A percentile compares a stretch with the other conserved stretches of the same genome.
Conservation (phyloP, 2,113 vertebrate species). For the Platycercus adscitus region DNA sequence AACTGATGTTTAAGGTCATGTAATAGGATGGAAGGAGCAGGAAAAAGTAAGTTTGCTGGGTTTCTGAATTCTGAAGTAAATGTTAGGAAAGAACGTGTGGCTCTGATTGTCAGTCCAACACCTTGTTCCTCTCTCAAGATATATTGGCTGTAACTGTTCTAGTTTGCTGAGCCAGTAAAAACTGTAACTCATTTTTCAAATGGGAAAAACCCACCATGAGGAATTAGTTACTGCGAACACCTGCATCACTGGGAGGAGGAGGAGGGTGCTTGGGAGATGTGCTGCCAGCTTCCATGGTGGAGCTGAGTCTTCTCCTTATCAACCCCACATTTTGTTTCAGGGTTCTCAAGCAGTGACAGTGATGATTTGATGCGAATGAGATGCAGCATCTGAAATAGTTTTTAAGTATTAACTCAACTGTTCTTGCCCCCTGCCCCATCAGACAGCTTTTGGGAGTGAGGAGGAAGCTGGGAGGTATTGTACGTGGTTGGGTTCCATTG, state of each 20-base stretch:
- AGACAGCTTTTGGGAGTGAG: not conserved
- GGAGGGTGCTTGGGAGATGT: not conserved
- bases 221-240: not conserved
- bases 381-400: not conserved
- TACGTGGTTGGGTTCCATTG: not conserved
- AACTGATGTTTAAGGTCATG: not conserved
- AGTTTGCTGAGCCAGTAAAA: not conserved
- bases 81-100: not conserved
- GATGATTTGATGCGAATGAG: not conserved
- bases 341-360: not conserved
- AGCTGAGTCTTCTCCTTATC: not conserved
- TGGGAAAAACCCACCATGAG: not conserved
- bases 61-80: not conserved
- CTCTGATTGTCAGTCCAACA: not conserved
- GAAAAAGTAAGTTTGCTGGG: not conserved
- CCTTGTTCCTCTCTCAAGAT: not conserved
- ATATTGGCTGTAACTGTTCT: not conserved
- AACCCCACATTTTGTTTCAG: not conserved
- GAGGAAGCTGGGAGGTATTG: not conserved
- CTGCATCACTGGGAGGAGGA: not conserved
- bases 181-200: not conserved
- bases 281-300: rapidly evolving
- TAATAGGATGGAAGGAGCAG: not conserved
- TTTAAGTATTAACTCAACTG: not conserved
- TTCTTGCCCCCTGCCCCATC: not conserved